Percentiles rank a stretch among this genome's conserved stretches.
Conservation (phyloP, 2,797 vertebrate genomes). For the Brachyalestes nurse region DNA sequence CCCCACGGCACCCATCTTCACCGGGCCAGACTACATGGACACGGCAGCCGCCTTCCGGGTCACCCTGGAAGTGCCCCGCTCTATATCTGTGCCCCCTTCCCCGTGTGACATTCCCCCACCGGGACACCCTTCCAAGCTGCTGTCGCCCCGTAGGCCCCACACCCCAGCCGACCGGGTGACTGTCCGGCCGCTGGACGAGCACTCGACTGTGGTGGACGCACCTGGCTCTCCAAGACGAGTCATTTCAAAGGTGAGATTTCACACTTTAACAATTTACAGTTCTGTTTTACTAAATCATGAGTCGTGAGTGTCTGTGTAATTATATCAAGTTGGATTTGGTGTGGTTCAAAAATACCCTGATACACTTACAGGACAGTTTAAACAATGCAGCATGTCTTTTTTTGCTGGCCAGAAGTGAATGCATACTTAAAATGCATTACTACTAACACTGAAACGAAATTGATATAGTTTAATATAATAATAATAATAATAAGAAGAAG, state of each 20-base stretch:
- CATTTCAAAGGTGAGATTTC: constrained; percentile 70
- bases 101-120: constrained; percentile 89
- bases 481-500: no score
- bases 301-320: no score
- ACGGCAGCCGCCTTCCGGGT: constrained; percentile 85
- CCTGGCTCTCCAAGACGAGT: constrained; percentile 87
- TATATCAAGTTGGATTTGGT: no score
- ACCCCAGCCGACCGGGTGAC: constrained; percentile 94
- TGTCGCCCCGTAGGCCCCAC: constrained; percentile 88
- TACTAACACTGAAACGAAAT: no score
- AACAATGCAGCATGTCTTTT: no score
- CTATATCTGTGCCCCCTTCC: constrained; percentile 93
- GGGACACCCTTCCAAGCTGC: constrained; percentile 76
- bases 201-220: constrained; percentile 74
- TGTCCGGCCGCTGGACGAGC: constrained; percentile 86
- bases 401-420: no score
- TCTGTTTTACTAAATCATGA: no score
- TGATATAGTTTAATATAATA: no score
- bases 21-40: constrained; percentile 84
- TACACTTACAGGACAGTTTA: no score
- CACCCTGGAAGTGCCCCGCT: constrained; percentile 91
- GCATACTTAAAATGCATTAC: no score
- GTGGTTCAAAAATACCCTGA: no score
- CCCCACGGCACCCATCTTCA: constrained; percentile 87
- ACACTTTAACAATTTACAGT: no score